A percentile compares a stretch with the other conserved stretches of the same genome.
Conservation (phyloP, 2,113 vertebrate species). For the Martes martes region DNA sequence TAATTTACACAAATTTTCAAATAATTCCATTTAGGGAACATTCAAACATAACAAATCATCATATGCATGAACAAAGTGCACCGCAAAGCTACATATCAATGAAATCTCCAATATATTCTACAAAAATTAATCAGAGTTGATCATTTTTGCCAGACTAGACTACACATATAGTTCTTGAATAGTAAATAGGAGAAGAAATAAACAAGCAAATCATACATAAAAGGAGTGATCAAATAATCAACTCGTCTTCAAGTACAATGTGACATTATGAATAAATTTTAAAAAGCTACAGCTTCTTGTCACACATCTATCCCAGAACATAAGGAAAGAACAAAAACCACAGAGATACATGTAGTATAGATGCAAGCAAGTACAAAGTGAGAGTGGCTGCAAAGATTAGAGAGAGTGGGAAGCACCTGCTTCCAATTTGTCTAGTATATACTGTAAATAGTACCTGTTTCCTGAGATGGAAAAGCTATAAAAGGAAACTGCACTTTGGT, state of each 20-base stretch:
- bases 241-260: constrained; percentile 29
- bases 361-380: not conserved
- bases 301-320: not conserved
- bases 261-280: not conserved
- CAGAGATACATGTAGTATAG: not conserved
- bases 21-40: constrained; percentile 39
- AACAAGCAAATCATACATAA: constrained; percentile 19
- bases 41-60: not conserved
- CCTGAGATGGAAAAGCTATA: constrained; percentile 12
- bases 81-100: not conserved
- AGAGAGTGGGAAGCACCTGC: constrained; percentile 28
- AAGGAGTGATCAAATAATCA: constrained; percentile 11
- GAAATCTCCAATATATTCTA: constrained; percentile 10
- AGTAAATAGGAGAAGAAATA: constrained; percentile 23
- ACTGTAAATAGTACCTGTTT: constrained; percentile 18
- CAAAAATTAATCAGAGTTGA: constrained; percentile 19
- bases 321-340: not conserved
- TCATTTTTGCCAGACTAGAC: not conserved
- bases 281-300: constrained; percentile 16
- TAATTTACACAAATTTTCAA: constrained; percentile 50
- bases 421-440: constrained; percentile 12
- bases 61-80: not conserved
- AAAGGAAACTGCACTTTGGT: not conserved
- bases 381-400: not conserved
- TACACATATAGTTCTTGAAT: not conserved